These are phyloP conservation scores for Yoshiicerus persimilis DNA, from an alignment of 1,140 invertebrate genomes.

Conservation along the genomic window DNA sequence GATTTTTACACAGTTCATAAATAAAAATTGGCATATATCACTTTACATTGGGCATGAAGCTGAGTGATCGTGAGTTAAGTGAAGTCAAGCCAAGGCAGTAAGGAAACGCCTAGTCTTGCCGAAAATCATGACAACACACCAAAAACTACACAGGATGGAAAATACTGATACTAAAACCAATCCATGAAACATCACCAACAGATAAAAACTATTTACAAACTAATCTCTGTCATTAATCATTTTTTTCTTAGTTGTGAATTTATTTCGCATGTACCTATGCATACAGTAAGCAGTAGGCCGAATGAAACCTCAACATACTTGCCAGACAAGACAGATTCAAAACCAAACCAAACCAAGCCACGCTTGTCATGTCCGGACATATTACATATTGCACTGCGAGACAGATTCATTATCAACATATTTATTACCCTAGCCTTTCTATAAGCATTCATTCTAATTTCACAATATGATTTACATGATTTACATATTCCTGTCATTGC, in stretches of 20 bases:
- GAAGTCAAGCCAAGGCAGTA: too few species aligned
- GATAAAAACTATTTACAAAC: background rate
- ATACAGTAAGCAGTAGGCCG: background rate
- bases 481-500: background rate
- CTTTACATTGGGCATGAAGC: slow-evolving; percentile 12
- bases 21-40: slow-evolving; percentile 21
- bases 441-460: background rate
- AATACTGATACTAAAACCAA: background rate
- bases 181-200: background rate
- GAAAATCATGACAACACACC: background rate
- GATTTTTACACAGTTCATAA: slow-evolving; percentile 12
- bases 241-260: background rate
- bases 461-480: too few species aligned
- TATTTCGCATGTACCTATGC: background rate
- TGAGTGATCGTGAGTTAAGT: background rate
- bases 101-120: background rate
- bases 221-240: slow-evolving; percentile 9
- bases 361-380: background rate
- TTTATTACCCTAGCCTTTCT: background rate
- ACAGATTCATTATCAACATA: background rate
- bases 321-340: too few species aligned
- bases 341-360: background rate
- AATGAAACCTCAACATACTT: background rate
- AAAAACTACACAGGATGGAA: background rate
- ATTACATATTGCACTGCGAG: background rate